Base-by-base conservation (phyloP, 2,888 invertebrate genomes). In the Spatulosminthurus flaviceps region DNA sequence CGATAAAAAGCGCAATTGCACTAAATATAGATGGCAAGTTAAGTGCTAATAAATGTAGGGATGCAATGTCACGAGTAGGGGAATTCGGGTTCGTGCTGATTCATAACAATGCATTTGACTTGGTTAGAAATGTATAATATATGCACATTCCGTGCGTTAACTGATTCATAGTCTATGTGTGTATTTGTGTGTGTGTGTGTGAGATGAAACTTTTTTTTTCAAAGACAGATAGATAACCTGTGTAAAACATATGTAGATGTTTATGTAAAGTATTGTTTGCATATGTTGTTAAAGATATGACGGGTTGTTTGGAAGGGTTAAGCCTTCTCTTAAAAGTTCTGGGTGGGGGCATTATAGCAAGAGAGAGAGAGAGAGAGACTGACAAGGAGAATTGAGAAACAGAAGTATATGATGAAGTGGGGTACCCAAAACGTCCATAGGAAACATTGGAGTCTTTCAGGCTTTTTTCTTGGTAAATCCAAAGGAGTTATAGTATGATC, bases 61-160 rank as follows among this genome's bases (percentile, higher is more conserved):
- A 76, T 79, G 79, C 43, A 22, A 34, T 41, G 28, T 61, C 79
- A 79, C 76, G 79, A 61, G 69, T 51, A 70, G 70, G 71, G 79
- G 75, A 67, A 61, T 79, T 79, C 69, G 34, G 29, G 60, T n/a
- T 26, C 79, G 76, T 79, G 79, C 26, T 34, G 13, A 60, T 71
- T 70, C 79, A 79, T 79, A 69, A 61, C 19, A 43, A 67, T n/a
- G 51, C 29, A 60, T 26, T 42, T 21, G 41, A 13, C 41, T 19
- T 71, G 43, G 29, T 4, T 41, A 21, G 22, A 42, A 24, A 19
- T 7, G 28, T 11, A 67, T 24, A 19, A 67, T 28, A n/a, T 29
- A 67, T 66, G 26, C 66, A 66, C 19, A 26, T 66, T 5, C 28
- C 66, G 16, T 19, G 11, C 22, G 26, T 66, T 66, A 26, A 66